Percentiles rank a stretch among this genome's conserved stretches.
These are phyloP conservation scores for Metopia argyrocephala DNA, from an alignment of 2,888 invertebrate species.

Conservation along the genomic window DNA sequence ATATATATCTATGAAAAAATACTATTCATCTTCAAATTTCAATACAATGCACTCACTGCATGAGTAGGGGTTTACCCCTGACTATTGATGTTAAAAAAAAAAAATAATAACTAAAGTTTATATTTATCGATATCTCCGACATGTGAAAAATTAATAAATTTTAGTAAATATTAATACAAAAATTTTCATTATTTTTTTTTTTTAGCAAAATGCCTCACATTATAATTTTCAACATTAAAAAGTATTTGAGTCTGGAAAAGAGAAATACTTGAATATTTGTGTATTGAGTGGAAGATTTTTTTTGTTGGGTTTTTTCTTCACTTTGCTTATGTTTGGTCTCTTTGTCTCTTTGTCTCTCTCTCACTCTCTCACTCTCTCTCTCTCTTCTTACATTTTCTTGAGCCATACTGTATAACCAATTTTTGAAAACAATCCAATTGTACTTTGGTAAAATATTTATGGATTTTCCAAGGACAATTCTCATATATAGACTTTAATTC, in stretches of 20 bases:
- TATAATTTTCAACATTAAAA: neutral
- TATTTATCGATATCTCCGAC: too few relatives aligned
- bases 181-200: neutral
- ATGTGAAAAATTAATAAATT: too few relatives aligned
- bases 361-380: neutral
- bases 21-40: too few relatives aligned
- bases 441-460: slow-evolving; percentile 19
- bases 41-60: too few relatives aligned
- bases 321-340: neutral
- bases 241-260: neutral
- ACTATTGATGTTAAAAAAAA: too few relatives aligned
- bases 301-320: neutral
- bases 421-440: slow-evolving; percentile 9
- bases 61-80: too few relatives aligned
- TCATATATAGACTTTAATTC: slow-evolving; percentile 5
- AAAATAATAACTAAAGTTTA: too few relatives aligned
- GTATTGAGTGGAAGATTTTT: neutral
- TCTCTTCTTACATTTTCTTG: neutral
- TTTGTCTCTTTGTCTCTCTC: neutral
- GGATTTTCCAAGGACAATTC: slow-evolving; percentile 35
- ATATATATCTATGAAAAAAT: too few relatives aligned
- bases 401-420: too few relatives aligned
- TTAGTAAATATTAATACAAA: neutral
- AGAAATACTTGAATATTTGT: neutral
- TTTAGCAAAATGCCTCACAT: neutral